Conservation (phyloP, 1,140 invertebrate species). For the Metaphire vulgaris region DNA sequence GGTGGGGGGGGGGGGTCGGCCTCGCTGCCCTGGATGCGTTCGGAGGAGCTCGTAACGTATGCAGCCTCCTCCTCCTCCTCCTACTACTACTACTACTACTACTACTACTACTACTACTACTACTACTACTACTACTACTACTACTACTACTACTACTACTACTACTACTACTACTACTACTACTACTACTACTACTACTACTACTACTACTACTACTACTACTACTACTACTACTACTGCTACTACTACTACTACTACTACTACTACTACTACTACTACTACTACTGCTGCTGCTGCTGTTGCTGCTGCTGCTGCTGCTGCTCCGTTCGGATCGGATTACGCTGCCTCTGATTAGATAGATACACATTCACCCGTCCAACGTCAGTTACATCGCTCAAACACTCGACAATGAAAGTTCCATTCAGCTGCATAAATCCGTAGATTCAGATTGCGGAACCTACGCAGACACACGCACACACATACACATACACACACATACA, state of each 20-base stretch:
- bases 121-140: conserved; percentile 9
- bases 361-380: too few relatives aligned
- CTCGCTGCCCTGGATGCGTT: too few relatives aligned
- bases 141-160: conserved; percentile 9
- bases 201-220: conserved; percentile 9
- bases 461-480: not conserved
- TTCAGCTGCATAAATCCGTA: too few relatives aligned
- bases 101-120: conserved; percentile 9
- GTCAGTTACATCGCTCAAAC: too few relatives aligned
- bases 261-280: conserved; percentile 9
- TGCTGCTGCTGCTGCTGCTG: conserved; percentile 8
- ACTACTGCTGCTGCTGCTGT: conserved; percentile 8
- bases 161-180: conserved; percentile 9
- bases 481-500: not conserved
- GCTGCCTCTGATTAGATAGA: not conserved
- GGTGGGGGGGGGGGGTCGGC: too few relatives aligned
- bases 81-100: too few relatives aligned
- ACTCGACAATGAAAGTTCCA: too few relatives aligned
- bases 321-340: not conserved
- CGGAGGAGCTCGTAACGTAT: too few relatives aligned
- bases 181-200: conserved; percentile 9
- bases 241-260: conserved; percentile 9
- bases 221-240: conserved; percentile 9
- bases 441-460: too few relatives aligned
- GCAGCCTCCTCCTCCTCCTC: too few relatives aligned